Percentiles rank a stretch among this genome's conserved stretches.
Evolutionary conservation across 2,797 vertebrate genomes (phyloP).

Genomic region (Otolemur crassicaudatus): DNA sequence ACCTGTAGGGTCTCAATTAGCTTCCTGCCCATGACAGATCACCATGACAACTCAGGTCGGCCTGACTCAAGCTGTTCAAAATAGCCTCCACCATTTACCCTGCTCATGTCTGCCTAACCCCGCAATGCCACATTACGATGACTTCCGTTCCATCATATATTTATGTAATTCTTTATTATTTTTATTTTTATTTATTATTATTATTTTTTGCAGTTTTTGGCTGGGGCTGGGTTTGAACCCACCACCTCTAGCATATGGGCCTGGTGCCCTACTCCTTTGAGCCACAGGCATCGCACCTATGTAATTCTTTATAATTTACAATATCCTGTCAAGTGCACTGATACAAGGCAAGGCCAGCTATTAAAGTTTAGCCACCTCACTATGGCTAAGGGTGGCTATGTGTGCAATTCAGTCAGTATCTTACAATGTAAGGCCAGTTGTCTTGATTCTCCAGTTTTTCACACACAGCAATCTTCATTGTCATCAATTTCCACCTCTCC

Average conservation of each 20-base stretch:
- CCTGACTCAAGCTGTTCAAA: no score
- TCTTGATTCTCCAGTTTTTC: neutral
- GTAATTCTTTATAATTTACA: neutral
- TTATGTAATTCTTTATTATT: neutral
- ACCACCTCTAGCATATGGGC: no score
- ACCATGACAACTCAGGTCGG: no score
- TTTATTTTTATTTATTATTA: neutral
- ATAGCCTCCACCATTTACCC: no score
- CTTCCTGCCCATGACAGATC: no score
- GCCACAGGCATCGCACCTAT: no score
- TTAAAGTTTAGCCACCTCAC: neutral
- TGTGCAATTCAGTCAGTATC: neutral
- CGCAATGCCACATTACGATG: neutral
- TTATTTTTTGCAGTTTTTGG: no score
- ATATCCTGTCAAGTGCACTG: neutral
- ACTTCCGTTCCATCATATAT: neutral
- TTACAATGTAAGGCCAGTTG: neutral
- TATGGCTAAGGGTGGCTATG: neutral
- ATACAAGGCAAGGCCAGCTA: neutral
- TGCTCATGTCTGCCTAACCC: no score
- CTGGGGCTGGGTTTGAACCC: no score
- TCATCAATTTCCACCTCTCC: neutral
- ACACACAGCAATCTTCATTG: neutral
- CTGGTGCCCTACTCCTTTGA: no score
- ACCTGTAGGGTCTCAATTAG: no score